Evolutionary conservation across 2,888 invertebrate genomes (phyloP).

Genomic region (Calameuta filiformis): DNA sequence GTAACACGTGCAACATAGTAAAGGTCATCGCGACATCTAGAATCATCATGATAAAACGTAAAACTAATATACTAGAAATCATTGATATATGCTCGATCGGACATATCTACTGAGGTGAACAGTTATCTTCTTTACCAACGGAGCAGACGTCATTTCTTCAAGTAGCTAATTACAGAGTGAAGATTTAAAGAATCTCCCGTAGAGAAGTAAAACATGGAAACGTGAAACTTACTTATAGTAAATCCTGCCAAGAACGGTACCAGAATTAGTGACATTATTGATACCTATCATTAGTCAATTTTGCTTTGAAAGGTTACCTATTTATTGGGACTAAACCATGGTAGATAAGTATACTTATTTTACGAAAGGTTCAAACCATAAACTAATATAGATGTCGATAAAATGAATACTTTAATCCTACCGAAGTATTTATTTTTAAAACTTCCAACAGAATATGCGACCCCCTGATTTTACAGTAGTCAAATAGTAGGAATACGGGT

Average conservation of each 20-base stretch:
- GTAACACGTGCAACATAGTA: slow-evolving; percentile 58
- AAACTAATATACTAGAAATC: neutral
- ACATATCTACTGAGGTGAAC: neutral
- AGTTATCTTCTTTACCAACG: neutral
- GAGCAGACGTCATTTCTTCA: neutral
- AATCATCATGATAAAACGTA: neutral
- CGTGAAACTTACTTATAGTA: neutral
- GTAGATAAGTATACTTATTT: too few species aligned
- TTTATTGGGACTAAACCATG: too few species aligned
- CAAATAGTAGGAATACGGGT: neutral
- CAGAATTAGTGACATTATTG: neutral
- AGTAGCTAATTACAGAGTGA: neutral
- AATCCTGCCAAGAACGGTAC: neutral
- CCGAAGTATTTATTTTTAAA: too few species aligned
- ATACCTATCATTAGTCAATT: neutral
- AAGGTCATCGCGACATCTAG: slow-evolving; percentile 48
- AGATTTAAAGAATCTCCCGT: neutral
- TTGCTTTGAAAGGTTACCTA: too few species aligned
- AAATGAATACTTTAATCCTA: too few species aligned
- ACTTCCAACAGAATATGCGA: too few species aligned
- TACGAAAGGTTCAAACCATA: too few species aligned
- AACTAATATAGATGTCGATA: too few species aligned
- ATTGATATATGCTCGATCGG: neutral
- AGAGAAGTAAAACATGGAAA: neutral
- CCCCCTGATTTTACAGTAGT: too few species aligned